Evolutionary conservation across 2,113 vertebrate species (phyloP).

Genomic region (Arenaria interpres): DNA sequence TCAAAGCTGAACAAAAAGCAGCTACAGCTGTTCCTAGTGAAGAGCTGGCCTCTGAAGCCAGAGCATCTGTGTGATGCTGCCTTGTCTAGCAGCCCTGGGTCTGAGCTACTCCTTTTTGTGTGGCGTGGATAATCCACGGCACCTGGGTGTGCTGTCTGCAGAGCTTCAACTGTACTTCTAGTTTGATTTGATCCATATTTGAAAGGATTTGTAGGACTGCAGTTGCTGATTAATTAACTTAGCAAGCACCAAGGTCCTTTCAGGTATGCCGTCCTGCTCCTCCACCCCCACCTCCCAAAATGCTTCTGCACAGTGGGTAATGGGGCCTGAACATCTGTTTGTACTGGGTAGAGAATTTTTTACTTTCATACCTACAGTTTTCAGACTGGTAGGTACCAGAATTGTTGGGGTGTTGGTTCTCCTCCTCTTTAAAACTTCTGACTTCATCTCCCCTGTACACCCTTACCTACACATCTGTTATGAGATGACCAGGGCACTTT

Average conservation of each 20-base stretch:
- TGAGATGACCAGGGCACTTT: neutral
- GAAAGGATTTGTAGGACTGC: neutral
- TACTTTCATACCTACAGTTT: neutral
- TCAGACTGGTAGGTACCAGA: neutral
- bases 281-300: too few species aligned
- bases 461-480: neutral
- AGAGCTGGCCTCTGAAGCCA: neutral
- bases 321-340: neutral
- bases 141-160: neutral
- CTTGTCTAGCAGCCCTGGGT: neutral
- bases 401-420: too few species aligned
- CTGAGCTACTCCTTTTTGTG: neutral
- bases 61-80: neutral
- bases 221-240: neutral
- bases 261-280: neutral
- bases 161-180: neutral
- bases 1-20: neutral
- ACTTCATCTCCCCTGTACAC: neutral
- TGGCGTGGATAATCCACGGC: accelerated
- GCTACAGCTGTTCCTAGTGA: neutral
- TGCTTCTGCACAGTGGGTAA: neutral
- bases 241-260: neutral
- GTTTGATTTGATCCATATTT: neutral
- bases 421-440: neutral
- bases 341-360: neutral